Conservation (phyloP, 2,113 vertebrate species). For the human (Homo sapiens) region DNA sequence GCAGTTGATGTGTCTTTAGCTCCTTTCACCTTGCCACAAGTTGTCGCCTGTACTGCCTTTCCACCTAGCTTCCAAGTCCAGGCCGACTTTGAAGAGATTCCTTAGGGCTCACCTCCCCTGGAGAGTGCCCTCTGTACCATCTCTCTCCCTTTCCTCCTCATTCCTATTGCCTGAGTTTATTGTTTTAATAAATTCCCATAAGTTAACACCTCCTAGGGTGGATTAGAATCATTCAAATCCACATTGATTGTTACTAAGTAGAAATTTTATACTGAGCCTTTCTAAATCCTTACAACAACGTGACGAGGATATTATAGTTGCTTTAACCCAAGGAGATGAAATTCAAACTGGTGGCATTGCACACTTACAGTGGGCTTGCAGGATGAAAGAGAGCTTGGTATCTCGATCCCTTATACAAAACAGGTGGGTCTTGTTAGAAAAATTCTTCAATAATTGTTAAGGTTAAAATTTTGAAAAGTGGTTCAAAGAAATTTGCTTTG, state of each 20-base stretch:
- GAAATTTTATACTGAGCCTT: not conserved
- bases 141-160: not conserved
- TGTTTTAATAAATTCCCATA: not conserved
- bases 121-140: accelerated
- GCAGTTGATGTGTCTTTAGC: not conserved
- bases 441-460: not conserved
- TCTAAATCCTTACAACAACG: not conserved
- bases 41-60: not conserved
- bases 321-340: not conserved
- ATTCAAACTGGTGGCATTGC: not conserved
- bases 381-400: not conserved
- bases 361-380: not conserved
- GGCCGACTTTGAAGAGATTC: not conserved
- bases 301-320: not conserved
- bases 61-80: not conserved
- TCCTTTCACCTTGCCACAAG: not conserved
- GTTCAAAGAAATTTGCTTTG: not conserved
- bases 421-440: not conserved
- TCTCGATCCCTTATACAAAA: not conserved
- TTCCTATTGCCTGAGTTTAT: not conserved
- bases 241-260: not conserved
- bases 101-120: not conserved
- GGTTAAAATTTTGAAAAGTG: not conserved
- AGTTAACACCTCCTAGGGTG: not conserved
- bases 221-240: not conserved